phyloP scores from a whole-genome alignment of 2,888 invertebrate genomes.

The Lithophane leautieri region DNA sequence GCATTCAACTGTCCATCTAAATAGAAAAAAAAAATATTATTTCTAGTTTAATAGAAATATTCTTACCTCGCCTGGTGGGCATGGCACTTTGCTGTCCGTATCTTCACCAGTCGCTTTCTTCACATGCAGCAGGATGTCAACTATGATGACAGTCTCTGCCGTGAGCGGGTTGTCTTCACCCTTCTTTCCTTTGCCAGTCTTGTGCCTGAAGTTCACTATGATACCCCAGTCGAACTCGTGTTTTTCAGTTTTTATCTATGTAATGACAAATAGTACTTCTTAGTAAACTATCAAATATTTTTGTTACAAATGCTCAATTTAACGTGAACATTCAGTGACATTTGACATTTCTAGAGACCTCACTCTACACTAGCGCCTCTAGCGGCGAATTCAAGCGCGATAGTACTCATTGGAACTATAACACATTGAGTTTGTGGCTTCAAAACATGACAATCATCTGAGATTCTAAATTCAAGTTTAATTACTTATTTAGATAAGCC shows the following conservation, averaged over 20 bases:
- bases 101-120: conserved; percentile 91
- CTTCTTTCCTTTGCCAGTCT: conserved; percentile 87
- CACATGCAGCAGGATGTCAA: conserved; percentile 96
- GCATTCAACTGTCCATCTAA: background rate
- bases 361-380: too few species aligned
- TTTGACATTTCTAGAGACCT: too few species aligned
- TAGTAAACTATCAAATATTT: background rate
- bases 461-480: conserved; percentile 3
- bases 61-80: conserved; percentile 91
- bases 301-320: background rate
- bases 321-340: too few species aligned
- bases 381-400: too few species aligned
- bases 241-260: conserved; percentile 92
- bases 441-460: background rate
- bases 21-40: background rate
- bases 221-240: conserved; percentile 99
- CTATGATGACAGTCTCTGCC: conserved; percentile 92
- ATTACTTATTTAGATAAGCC: background rate
- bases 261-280: background rate
- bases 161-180: conserved; percentile 88
- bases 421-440: background rate
- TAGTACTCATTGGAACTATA: too few species aligned
- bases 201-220: conserved; percentile 97
- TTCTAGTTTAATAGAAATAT: background rate
- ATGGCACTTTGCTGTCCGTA: conserved; percentile 92